Conservation (phyloP, 2,113 vertebrate genomes). For the Clinocottus analis region DNA sequence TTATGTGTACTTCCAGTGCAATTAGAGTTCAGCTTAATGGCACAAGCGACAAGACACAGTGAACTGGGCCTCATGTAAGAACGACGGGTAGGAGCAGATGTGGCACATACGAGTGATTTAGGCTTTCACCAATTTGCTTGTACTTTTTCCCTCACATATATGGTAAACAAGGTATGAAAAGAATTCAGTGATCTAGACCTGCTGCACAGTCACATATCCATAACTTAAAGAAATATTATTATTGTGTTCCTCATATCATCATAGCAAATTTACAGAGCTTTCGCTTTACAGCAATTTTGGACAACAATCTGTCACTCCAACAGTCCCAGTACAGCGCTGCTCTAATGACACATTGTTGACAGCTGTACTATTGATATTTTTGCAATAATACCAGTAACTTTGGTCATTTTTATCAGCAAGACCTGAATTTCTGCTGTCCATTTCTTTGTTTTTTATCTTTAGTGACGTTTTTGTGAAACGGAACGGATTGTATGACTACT, state of each 20-base stretch:
- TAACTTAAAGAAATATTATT: background rate
- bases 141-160: background rate
- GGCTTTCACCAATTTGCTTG: background rate
- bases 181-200: background rate
- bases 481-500: background rate
- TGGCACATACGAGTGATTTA: background rate
- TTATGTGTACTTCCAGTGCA: conserved; percentile 44
- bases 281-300: no score
- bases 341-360: background rate
- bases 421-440: background rate
- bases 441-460: background rate
- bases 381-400: background rate
- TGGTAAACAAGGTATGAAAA: background rate
- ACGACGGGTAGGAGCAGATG: background rate
- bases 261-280: no score
- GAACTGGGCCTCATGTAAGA: background rate
- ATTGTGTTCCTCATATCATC: background rate
- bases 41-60: conserved; percentile 3
- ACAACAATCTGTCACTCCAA: no score
- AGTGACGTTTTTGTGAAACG: background rate
- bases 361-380: background rate
- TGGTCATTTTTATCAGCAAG: background rate
- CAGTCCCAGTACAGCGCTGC: background rate
- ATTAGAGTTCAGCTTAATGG: conserved; percentile 38
- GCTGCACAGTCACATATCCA: background rate